Conservation (phyloP, 1,140 invertebrate species). For the Dendroctonus ponderosae region DNA sequence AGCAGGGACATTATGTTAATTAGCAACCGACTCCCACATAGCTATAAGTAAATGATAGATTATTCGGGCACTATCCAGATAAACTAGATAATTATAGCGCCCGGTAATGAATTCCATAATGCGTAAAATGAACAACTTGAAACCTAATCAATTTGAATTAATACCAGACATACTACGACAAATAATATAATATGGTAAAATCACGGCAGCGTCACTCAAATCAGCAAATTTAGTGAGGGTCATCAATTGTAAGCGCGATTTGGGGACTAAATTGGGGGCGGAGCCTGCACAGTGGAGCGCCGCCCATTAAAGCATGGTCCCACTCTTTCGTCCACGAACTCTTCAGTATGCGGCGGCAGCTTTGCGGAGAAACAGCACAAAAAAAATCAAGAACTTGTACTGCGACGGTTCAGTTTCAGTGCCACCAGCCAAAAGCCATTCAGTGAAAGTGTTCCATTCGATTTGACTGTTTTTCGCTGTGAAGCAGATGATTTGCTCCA, state of each 20-base stretch:
- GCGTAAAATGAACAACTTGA: conserved; percentile 33
- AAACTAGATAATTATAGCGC: conserved; percentile 12
- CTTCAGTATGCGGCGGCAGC: conserved; percentile 36
- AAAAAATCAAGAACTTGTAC: conserved; percentile 20
- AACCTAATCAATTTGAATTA: conserved; percentile 46
- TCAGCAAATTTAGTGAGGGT: conserved; percentile 38
- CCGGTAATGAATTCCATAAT: conserved; percentile 22
- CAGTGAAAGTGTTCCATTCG: not conserved
- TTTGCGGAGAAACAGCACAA: conserved; percentile 27
- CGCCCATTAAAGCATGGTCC: conserved; percentile 39
- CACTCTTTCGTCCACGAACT: conserved; percentile 27
- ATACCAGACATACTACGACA: conserved; percentile 42
- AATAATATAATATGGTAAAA: conserved; percentile 47
- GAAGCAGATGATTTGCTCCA: conserved; percentile 35
- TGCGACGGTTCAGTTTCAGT: conserved; percentile 19
- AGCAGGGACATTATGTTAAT: too few species aligned
- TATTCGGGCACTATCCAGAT: not conserved
- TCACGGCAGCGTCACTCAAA: conserved; percentile 41
- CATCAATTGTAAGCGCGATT: conserved; percentile 43
- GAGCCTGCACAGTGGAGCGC: conserved; percentile 14
- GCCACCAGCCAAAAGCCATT: not conserved
- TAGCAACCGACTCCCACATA: not conserved
- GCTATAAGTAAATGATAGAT: not conserved
- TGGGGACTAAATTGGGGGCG: conserved; percentile 42
- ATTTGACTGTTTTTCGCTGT: not conserved